Base-by-base conservation (phyloP, 2,888 invertebrate species). In the Cordilura impudica region DNA sequence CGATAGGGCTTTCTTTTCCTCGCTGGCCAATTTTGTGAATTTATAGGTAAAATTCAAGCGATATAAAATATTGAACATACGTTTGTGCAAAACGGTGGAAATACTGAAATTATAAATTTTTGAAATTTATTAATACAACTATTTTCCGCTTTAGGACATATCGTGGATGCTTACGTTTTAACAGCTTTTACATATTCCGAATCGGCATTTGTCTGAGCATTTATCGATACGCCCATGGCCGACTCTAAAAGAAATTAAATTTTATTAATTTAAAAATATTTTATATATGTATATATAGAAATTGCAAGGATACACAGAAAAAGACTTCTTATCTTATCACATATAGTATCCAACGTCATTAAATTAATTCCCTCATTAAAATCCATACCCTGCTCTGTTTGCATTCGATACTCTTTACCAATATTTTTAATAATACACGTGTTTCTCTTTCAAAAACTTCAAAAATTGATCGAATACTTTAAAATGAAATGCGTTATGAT, bases 401-500 rank as follows among this genome's bases (percentile, higher is more conserved):
- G 88, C 23, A 93, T 90, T 0, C 67, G 69, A 0, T 82, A 81
- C 67, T 91, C 91, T 21, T 91, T 88, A 29, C 92, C 91, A 39
- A 95, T 86, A 82, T 92, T 92, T 1, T 91, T 86, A 92, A 85
- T 72, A 95, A 87, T 4, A 92, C 89, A 14, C 90, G 89, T 6
- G 92, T 91, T 67, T 94, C 93, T 58, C 91, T 91, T 83, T 94
- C 92, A 86, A 95, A 95, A 0, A 94, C 91, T 0, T 92, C 92
- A n/a, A 94, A 86, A 94, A 95, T 83, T 94, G 92, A 84, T 94
- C 93, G 35, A 96, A 89, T 67, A 95, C 94, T 85, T 94, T 93
- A 86, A 95, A 95, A 88, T 96, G 96, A 87, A 95, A 96, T 0
- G 95, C 93, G 95, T 95, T 65, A 95, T 89, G 78, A 94, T 91